Evolutionary conservation across 2,113 vertebrate genomes (phyloP).

Genomic region (Emydocephalus ijimae): DNA sequence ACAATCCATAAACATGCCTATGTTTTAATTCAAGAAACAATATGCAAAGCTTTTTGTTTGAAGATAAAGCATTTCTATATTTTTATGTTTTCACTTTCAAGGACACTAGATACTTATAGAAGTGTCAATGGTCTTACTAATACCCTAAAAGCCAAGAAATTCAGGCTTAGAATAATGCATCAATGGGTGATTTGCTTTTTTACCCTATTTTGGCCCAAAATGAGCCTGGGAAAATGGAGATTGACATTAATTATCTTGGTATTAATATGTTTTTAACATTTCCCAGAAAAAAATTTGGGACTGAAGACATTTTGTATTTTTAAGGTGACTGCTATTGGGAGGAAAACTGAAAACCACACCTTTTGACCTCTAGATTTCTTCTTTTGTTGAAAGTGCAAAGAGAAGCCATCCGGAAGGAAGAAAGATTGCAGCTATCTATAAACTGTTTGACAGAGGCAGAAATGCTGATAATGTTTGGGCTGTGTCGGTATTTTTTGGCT

Average conservation of each 20-base stretch:
- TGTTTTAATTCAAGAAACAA: background rate
- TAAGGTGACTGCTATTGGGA: constrained; percentile 42
- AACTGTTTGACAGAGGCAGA: constrained; percentile 76
- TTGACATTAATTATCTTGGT: background rate
- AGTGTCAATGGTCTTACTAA: constrained; percentile 15
- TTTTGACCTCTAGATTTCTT: constrained; percentile 60
- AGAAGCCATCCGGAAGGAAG: constrained; percentile 83
- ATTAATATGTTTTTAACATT: constrained; percentile 25
- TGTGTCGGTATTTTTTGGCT: constrained; percentile 75
- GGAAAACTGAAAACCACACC: constrained; percentile 61
- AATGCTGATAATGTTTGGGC: constrained; percentile 74
- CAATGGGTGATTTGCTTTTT: background rate
- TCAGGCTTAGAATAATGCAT: background rate
- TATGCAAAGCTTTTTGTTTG: background rate
- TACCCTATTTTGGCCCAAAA: background rate
- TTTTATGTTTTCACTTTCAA: background rate
- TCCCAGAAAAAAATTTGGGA: constrained; percentile 20
- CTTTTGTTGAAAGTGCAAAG: constrained; percentile 69
- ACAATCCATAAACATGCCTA: background rate
- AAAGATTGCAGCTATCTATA: constrained; percentile 75
- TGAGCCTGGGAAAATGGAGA: constrained; percentile 8
- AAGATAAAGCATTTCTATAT: constrained; percentile 16
- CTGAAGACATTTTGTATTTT: constrained; percentile 27
- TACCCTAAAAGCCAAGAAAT: constrained; percentile 39
- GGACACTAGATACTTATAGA: constrained; percentile 32